Conservation (phyloP, 2,113 vertebrate species). For the Leptobrachium ailaonicum region DNA sequence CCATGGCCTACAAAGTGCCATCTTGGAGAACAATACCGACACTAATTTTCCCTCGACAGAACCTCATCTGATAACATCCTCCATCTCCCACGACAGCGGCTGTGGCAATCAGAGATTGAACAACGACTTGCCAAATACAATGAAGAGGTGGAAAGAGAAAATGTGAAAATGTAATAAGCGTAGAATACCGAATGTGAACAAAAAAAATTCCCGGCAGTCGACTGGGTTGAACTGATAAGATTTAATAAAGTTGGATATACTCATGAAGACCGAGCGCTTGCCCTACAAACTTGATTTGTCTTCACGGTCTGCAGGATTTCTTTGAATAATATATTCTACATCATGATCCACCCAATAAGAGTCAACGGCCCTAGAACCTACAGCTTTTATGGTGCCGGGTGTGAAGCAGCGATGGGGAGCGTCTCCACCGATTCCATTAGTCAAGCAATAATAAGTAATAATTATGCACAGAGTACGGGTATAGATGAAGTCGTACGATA, state of each 20-base stretch:
- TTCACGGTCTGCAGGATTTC: not conserved
- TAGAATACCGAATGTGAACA: slow-evolving; percentile 4
- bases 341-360: not conserved
- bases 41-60: slow-evolving; percentile 13
- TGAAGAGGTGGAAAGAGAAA: slow-evolving; percentile 2
- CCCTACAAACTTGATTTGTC: not conserved
- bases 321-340: not conserved
- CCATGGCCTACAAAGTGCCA: slow-evolving; percentile 23
- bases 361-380: not conserved
- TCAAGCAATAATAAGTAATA: no score
- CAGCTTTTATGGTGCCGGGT: not conserved
- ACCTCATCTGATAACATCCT: slow-evolving; percentile 17
- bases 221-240: not conserved
- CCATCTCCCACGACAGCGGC: slow-evolving; percentile 1
- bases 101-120: slow-evolving; percentile 4
- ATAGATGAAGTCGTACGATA: not conserved
- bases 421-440: not conserved
- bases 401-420: slow-evolving; percentile 22
- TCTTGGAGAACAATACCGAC: slow-evolving; percentile 20
- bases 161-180: slow-evolving; percentile 1
- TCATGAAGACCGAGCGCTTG: not conserved
- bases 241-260: not conserved
- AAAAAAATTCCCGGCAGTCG: not conserved
- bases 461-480: not conserved
- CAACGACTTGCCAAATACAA: not conserved